These are phyloP conservation scores for Hypotaenidia okinawae DNA, from an alignment of 2,797 vertebrate genomes.

Conservation along the genomic window DNA sequence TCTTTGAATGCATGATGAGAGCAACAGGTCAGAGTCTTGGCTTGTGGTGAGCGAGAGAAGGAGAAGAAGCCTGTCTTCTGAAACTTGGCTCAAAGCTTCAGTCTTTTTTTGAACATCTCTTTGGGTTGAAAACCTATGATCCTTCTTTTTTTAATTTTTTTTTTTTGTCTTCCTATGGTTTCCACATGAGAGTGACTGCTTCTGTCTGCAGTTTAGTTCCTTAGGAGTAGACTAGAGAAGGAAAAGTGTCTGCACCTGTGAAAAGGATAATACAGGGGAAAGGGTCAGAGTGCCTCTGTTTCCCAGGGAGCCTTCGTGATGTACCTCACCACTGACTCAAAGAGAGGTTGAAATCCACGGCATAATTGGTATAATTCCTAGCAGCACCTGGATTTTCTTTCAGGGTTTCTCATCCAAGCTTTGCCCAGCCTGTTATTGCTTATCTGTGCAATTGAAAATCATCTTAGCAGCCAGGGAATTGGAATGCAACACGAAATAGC, in stretches of 20 bases:
- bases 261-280: neutral
- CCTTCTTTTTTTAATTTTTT: neutral
- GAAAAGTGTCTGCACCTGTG: neutral
- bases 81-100: neutral
- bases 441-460: neutral
- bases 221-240: neutral
- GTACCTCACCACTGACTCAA: neutral
- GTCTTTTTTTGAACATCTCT: neutral
- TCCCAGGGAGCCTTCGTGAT: neutral
- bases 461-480: neutral
- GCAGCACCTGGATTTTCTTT: slow-evolving; percentile 30
- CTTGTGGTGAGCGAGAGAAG: neutral
- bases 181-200: neutral
- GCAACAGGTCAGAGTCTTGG: neutral
- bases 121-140: slow-evolving; percentile 15
- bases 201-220: neutral
- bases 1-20: neutral
- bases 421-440: slow-evolving; percentile 6
- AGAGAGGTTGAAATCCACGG: neutral
- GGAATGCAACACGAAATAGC: slow-evolving; percentile 6
- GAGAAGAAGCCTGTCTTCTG: neutral
- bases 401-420: neutral
- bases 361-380: neutral
- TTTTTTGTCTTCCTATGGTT: neutral
- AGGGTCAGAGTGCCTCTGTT: slow-evolving; percentile 18